Evolutionary conservation across 2,113 vertebrate species (phyloP).

Genomic region (Leucoraja erinaceus): DNA sequence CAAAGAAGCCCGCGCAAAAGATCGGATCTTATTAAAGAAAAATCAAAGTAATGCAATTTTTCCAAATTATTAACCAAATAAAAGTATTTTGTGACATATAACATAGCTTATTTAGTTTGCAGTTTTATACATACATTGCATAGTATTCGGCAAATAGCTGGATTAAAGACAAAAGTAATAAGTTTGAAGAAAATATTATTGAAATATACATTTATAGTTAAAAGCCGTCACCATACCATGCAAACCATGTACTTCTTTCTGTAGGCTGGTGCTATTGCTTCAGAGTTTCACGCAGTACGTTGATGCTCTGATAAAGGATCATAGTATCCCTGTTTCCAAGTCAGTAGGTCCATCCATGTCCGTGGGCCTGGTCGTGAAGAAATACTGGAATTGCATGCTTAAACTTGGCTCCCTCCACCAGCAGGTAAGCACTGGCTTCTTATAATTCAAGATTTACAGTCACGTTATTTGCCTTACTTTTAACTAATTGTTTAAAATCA

Average conservation of each 20-base stretch:
- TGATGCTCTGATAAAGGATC: constrained; percentile 51
- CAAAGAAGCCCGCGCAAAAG: background rate
- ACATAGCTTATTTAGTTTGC: background rate
- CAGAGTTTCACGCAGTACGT: constrained; percentile 72
- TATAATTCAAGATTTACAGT: background rate
- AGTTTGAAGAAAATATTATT: background rate
- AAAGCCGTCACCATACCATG: background rate
- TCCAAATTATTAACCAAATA: background rate
- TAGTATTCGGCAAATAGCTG: background rate
- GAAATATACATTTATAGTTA: background rate
- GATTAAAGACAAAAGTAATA: background rate
- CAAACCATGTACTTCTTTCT: background rate
- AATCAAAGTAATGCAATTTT: background rate
- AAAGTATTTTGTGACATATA: background rate
- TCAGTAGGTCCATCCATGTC: constrained; percentile 61
- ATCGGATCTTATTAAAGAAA: background rate
- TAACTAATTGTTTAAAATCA: background rate
- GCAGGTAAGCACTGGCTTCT: constrained; percentile 43
- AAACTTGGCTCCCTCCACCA: constrained; percentile 53
- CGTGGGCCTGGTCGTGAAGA: constrained; percentile 69
- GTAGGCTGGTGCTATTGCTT: constrained; percentile 78
- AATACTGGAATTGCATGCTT: constrained; percentile 73
- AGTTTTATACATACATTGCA: background rate
- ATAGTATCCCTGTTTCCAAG: constrained; percentile 39
- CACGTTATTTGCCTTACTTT: background rate